These are phyloP conservation scores for Tiliacea aurago DNA, from an alignment of 2,888 invertebrate genomes.

Conservation along the genomic window DNA sequence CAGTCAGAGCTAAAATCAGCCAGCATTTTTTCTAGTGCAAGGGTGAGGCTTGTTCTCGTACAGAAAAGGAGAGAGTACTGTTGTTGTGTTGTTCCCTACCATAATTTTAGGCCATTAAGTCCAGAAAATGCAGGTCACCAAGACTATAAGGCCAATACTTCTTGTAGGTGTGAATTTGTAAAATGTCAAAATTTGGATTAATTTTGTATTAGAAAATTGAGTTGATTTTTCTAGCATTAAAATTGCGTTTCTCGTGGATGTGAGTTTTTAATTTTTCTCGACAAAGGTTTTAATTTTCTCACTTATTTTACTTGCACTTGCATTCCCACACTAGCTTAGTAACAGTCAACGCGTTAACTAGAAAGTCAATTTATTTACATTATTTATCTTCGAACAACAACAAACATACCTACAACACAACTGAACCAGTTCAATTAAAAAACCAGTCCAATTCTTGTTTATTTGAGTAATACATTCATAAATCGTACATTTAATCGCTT, in stretches of 20 bases:
- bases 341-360: constrained; percentile 17
- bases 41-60: too few relatives aligned
- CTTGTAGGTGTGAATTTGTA: too few relatives aligned
- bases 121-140: too few relatives aligned
- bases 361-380: constrained; percentile 54
- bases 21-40: too few relatives aligned
- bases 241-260: neutral
- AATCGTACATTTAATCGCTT: constrained; percentile 71
- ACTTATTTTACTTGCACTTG: neutral
- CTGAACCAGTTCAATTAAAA: constrained; percentile 61
- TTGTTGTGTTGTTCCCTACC: too few relatives aligned
- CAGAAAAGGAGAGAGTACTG: too few relatives aligned
- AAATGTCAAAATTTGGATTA: too few relatives aligned
- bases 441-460: constrained; percentile 61
- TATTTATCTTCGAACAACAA: constrained; percentile 49
- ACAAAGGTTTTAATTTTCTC: neutral
- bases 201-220: too few relatives aligned
- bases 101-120: too few relatives aligned
- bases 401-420: constrained; percentile 46
- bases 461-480: constrained; percentile 61
- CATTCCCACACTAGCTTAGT: constrained; percentile 19
- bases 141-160: too few relatives aligned
- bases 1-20: too few relatives aligned
- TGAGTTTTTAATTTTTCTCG: neutral
- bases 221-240: neutral